Evolutionary conservation across 2,888 invertebrate species (phyloP).

Genomic region (Protodeltote pygarga): DNA sequence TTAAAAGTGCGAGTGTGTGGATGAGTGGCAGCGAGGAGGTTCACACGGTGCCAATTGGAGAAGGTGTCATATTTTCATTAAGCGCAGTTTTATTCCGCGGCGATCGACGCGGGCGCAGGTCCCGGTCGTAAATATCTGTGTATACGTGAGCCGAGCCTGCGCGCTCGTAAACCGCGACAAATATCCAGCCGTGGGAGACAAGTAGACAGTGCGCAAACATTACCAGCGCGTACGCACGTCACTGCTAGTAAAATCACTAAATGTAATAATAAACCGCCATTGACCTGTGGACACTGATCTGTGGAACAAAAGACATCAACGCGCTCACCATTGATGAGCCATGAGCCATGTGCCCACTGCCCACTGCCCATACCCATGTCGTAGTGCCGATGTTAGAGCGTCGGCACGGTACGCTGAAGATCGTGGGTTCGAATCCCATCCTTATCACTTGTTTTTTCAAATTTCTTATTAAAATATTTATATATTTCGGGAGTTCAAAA

Average conservation of each 20-base stretch:
- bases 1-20: conserved; percentile 10
- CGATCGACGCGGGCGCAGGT: conserved; percentile 30
- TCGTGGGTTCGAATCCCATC: too few relatives aligned
- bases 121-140: conserved; percentile 28
- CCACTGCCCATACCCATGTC: too few relatives aligned
- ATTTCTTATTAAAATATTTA: too few relatives aligned
- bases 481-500: too few relatives aligned
- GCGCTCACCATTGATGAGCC: conserved; percentile 13
- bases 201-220: neutral
- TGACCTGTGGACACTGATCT: neutral
- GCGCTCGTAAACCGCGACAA: conserved; percentile 18
- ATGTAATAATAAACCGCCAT: too few relatives aligned
- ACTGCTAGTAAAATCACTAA: too few relatives aligned
- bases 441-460: too few relatives aligned
- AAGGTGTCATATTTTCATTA: conserved; percentile 50
- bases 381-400: too few relatives aligned
- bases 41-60: conserved; percentile 37
- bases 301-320: conserved; percentile 55
- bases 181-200: conserved; percentile 6
- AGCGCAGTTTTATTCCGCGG: conserved; percentile 32
- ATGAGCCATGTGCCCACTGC: neutral
- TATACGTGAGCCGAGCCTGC: conserved; percentile 2
- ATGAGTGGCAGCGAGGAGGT: conserved; percentile 28
- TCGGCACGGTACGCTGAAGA: too few relatives aligned
- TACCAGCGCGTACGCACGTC: too few relatives aligned